Base-by-base conservation (phyloP, 1,140 invertebrate species). In the Meloidogyne chitwoodi region DNA sequence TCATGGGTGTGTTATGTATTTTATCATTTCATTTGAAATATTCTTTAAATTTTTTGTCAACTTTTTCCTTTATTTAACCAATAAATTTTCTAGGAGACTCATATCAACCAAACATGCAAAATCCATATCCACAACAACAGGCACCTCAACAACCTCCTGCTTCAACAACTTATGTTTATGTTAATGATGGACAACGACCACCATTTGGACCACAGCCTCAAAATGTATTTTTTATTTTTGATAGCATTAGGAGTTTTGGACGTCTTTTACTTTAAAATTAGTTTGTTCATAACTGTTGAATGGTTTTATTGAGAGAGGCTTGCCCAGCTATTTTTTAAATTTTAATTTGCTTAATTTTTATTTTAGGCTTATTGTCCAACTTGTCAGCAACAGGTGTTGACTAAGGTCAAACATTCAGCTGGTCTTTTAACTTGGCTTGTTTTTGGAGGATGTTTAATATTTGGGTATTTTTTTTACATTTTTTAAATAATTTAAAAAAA, bases 371-470 rank as follows among this genome's bases (percentile, higher is more conserved):
- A n/a, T 68, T 75, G 74, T 19, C 34, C 74, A 12, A 67, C 48
- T 56, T 75, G 77, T 41, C 77, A 79, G 31, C 77, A 79, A 26
- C 77, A 78, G 14, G 67, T 80, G n/a, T 16, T 78, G 11, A 62
- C 76, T 31, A 68, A 72, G 29, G 38, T 78, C 16, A 80, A 80
- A 8, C 64, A 68, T 44, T 68, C 68, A 4, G 65, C 77, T 16
- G 77, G 77, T 12, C 44, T 78, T 16, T 65, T 78, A 41, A 77
- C 77, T 29, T 78, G 77, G 77, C 62, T 79, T 29, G 12, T 78
- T 10, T 78, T 69, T 38, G 77, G 77, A 4, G 77, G 56, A 22
- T 69, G 56, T 64, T 31, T 78, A 10, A 16, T 78, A 26, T 78
- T 78, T 41, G 76, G 77, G 77, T 78, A n/a, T 44, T 14, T 61